Base-by-base conservation (phyloP, 1,140 invertebrate genomes). In the Drosophila watanabei region DNA sequence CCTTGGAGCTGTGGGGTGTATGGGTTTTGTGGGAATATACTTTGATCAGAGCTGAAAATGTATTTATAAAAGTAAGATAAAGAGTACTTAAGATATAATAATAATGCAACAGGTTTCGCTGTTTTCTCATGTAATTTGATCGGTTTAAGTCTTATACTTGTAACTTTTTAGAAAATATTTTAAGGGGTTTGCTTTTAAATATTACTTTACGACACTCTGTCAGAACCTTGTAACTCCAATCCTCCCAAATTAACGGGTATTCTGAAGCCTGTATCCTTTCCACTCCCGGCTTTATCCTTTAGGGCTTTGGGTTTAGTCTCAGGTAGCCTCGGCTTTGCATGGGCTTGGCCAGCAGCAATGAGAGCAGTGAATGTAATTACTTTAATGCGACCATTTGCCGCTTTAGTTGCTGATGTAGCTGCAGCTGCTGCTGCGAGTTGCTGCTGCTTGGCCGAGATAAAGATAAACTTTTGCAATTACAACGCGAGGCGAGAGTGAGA, bases 401-500 rank as follows among this genome's bases (percentile, higher is more conserved):
- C 79, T 69, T 80, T 79, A 79, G 77, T 80, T 80, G 60, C 61
- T 61, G 70, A 69, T 72, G 69, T 48, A 39, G 63, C 33, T 39
- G 41, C 49, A 32, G 41, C 49, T 39, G 70, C 79, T 69, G 71
- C 73, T 71, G 45, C 57, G 63, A 64, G 62, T 43, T 80, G 79
- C 75, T 80, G 79, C 75, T 87, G 80, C 71, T 65, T 82, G 81
- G 66, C 69, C 68, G 71, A 90, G 86, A 91, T 90, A 90, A 79
- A 90, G 86, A 90, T 90, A 90, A 89, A 90, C 86, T 90, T 90
- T 90, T 91, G 86, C 82, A 90, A 90, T 90, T 90, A 90, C 86
- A 90, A 75, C 83, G 81, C 68, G 79, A 60, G 75, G 56, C 75
- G 78, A 56, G 54, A 72, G 78, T 69, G 77, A 88, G 75, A 52